phyloP scores from a whole-genome alignment of 2,888 invertebrate genomes.

The Orthosia gothica region DNA sequence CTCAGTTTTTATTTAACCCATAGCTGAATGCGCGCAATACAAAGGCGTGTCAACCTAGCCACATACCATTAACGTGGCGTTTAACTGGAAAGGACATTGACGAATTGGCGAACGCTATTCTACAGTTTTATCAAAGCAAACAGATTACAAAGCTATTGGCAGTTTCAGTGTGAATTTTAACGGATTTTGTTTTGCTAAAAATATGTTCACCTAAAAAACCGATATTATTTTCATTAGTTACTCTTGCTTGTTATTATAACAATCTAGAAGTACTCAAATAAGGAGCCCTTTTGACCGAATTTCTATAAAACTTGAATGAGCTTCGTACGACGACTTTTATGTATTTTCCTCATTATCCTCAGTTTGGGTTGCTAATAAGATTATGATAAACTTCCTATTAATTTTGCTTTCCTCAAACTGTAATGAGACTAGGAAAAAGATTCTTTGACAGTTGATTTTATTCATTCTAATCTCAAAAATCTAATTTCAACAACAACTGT shows the following conservation, averaged over 20 bases:
- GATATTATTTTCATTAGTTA: neutral
- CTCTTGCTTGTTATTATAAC: neutral
- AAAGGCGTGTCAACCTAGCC: constrained; percentile 82
- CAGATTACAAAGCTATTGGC: neutral
- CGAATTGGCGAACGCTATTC: constrained; percentile 30
- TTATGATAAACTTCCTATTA: constrained; percentile 7
- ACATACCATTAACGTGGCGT: constrained; percentile 58
- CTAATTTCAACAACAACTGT: neutral
- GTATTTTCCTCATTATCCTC: constrained; percentile 7
- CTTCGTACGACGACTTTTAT: neutral
- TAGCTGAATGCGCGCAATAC: constrained; percentile 83
- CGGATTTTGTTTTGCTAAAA: neutral
- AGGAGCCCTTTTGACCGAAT: neutral
- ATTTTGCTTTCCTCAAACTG: neutral
- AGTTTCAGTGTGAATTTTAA: neutral
- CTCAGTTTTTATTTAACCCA: constrained; percentile 84
- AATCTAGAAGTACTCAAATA: neutral
- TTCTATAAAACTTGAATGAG: neutral
- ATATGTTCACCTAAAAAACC: neutral
- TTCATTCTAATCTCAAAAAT: neutral
- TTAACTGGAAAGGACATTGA: constrained; percentile 64
- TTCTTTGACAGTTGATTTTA: neutral
- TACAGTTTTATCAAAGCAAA: constrained; percentile 25
- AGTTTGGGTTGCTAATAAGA: constrained; percentile 5
- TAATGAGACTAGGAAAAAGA: neutral